Evolutionary conservation across 2,888 invertebrate species (phyloP), one percentile per base, ranked within the genome.

Genomic region (Lepetodrilus schrolli): DNA sequence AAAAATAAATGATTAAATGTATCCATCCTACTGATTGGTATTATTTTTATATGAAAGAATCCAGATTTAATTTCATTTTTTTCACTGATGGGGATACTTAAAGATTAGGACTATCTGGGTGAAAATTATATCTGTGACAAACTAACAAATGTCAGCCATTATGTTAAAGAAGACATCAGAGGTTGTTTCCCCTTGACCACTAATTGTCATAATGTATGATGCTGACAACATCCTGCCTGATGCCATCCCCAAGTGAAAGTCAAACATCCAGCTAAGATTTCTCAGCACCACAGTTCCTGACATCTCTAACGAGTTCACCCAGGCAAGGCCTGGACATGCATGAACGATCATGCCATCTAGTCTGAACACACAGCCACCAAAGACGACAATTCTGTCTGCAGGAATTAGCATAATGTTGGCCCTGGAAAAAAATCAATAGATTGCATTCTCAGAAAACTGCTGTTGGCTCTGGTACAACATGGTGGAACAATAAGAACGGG

Each of bases 131-230:
- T n/a, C n/a, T n/a, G n/a, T n/a, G n/a, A n/a, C n/a, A n/a, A n/a
- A n/a, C n/a, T n/a, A n/a, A n/a, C n/a, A n/a, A n/a, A n/a, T n/a
- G n/a, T n/a, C n/a, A n/a, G n/a, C n/a, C n/a, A n/a, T n/a, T n/a
- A n/a, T n/a, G n/a, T n/a, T n/a, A n/a, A n/a, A n/a, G n/a, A n/a
- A n/a, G n/a, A n/a, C n/a, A n/a, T n/a, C 23, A 30, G 30, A 34
- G 34, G 58, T 58, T 58, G 58, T 34, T 30, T 58, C 58, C 58
- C 58, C 34, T 58, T 10, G 58, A 58, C 58, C 34, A 34, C 58
- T 58, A 58, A 58, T 58, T 30, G 58, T 30, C 58, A 58, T 58
- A 58, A 58, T 58, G 26, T 58, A 58, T 58, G 58, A 58, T 30
- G 58, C 23, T 26, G 17, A 30, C 26, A 58, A 17, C n/a, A 30